Percentiles rank a stretch among this genome's conserved stretches.
Evolutionary conservation across 2,797 vertebrate species (phyloP).

Genomic region (Tympanoctomys barrerae): DNA sequence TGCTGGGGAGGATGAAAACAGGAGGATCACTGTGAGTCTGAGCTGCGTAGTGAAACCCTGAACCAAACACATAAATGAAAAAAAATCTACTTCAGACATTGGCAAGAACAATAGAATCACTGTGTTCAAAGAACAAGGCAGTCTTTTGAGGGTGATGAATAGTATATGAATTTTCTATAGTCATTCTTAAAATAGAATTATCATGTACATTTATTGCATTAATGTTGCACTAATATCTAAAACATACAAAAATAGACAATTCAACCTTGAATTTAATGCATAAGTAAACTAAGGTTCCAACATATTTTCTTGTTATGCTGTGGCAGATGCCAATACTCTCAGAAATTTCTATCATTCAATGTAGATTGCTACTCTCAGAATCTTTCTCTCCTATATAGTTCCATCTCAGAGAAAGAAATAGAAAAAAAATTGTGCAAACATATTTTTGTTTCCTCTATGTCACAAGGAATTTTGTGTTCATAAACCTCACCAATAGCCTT

Average conservation of each 20-base stretch:
- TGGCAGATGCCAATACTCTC: neutral
- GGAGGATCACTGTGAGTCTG: too few species aligned
- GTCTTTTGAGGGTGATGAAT: neutral
- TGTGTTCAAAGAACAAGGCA: neutral
- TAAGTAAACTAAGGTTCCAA: neutral
- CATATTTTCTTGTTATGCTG: neutral
- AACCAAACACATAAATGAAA: too few species aligned
- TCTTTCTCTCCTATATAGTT: neutral
- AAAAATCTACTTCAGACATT: neutral
- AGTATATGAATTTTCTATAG: neutral
- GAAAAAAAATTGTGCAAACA: neutral
- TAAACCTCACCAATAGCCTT: neutral
- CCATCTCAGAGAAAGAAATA: neutral
- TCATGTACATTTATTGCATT: neutral
- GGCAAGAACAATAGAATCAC: neutral
- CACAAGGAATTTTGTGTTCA: neutral
- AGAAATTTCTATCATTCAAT: neutral
- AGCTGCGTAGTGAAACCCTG: too few species aligned
- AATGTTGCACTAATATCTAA: neutral
- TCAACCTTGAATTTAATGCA: neutral
- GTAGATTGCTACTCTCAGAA: accelerated
- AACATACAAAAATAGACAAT: neutral
- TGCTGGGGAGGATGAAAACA: too few species aligned
- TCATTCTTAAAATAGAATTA: neutral
- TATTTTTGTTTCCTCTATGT: neutral